Evolutionary conservation across 2,797 vertebrate species (phyloP), one percentile per base, ranked within the genome.

Genomic region (Girardinus metallicus): DNA sequence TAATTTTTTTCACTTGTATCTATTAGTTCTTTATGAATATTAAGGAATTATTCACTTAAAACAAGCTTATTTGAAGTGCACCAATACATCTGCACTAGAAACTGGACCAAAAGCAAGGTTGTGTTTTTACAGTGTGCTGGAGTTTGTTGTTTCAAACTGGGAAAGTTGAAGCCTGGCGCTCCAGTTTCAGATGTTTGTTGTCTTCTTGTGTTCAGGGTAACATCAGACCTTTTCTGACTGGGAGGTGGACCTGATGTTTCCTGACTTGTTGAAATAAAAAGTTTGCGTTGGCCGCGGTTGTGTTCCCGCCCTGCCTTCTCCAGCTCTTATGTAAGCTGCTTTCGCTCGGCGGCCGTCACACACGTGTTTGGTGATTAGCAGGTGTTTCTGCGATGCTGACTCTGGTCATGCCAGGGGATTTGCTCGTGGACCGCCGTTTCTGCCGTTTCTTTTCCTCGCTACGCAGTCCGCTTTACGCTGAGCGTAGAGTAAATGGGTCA

Each of bases 401-500:
- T 80, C 53, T 21, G 74, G 36, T 43, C 29, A 36, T 1, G 51
- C 72, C 70, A 3, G 5, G 60, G 43, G 55, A 85, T 80, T 84
- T 85, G 78, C 88, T 86, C 75, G 0, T 36, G 64, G 83, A 71
- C 83, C 78, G 8, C 87, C 60, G 62, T 91, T 81, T 0, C 55
- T 43, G 36, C 64, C 8, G 5, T 26, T 26, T 68, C 21, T 68
- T 18, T 64, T 36, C 23, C 23, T 23, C 34, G 21, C 16, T 39
- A 10, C 39, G 11, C 51, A 53, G 23, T 49, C 73, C 36, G 16
- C 85, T 76, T 86, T 73, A 76, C 74, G 79, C 85, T 85, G 80
- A 86, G 91, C 91, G 90, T 92, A 87, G 91, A 92, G 94, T 94
- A 94, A 75, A 85, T 86, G 81, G 93, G 88, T 93, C 91, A 88